phyloP scores from a whole-genome alignment of 2,113 vertebrate genomes.

The Calcarius ornatus region DNA sequence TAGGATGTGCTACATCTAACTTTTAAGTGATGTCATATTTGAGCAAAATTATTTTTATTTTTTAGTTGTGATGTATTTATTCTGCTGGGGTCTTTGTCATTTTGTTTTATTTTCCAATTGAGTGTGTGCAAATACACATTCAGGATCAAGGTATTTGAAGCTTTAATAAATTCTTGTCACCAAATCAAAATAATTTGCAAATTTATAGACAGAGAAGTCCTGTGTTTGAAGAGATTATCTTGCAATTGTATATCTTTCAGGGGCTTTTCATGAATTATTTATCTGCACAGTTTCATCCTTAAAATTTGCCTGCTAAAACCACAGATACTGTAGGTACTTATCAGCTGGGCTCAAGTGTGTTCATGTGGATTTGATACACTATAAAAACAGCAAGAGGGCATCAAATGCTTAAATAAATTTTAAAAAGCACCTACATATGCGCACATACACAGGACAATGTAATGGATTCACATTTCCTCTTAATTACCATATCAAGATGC shows the following conservation, averaged over 20 bases:
- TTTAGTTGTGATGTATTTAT: not conserved
- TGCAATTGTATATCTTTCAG: not conserved
- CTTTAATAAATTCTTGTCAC: not conserved
- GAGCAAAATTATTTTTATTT: not conserved
- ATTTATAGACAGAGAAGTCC: not conserved
- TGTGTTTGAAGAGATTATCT: not conserved
- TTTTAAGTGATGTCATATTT: not conserved
- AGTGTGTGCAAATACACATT: not conserved
- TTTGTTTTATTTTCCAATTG: not conserved
- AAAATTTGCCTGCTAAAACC: not conserved
- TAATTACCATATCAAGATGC: constrained; percentile 84
- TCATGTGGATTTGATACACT: constrained; percentile 34
- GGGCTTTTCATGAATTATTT: not conserved
- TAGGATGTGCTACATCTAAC: not conserved
- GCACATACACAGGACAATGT: constrained; percentile 41
- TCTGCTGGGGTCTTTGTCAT: not conserved
- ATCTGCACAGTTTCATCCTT: not conserved
- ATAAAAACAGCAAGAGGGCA: constrained; percentile 47
- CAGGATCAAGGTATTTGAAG: constrained; percentile 12
- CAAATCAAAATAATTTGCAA: not conserved
- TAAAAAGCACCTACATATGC: not conserved
- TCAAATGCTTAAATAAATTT: constrained; percentile 55
- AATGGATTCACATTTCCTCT: constrained; percentile 80
- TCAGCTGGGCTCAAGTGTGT: not conserved
- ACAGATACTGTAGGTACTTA: not conserved